phyloP scores from a whole-genome alignment of 2,888 invertebrate species.

The Exocentrus adspersus region DNA sequence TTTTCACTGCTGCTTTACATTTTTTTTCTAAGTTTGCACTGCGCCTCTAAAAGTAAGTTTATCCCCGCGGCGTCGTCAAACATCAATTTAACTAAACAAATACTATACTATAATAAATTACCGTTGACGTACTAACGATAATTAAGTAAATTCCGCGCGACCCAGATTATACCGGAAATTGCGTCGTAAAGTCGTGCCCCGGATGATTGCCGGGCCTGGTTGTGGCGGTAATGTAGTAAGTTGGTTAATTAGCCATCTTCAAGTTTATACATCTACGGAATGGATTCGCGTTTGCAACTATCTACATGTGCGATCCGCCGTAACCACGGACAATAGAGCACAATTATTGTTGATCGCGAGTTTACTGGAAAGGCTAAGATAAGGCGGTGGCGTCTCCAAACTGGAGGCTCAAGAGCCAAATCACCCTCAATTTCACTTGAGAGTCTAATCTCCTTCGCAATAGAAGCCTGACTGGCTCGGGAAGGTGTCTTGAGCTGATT shows the following conservation, averaged over 20 bases:
- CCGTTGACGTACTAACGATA: constrained; percentile 38
- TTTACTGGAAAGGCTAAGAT: constrained; percentile 50
- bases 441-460: constrained; percentile 46
- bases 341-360: constrained; percentile 53
- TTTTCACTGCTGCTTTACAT: neutral
- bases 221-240: constrained; percentile 35
- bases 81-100: constrained; percentile 34
- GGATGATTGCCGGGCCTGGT: constrained; percentile 38
- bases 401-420: constrained; percentile 48
- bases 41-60: constrained; percentile 27
- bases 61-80: constrained; percentile 28
- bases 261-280: constrained; percentile 39
- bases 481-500: too few species aligned
- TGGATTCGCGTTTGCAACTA: constrained; percentile 33
- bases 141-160: constrained; percentile 40
- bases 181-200: constrained; percentile 33
- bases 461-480: neutral
- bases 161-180: constrained; percentile 40
- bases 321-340: constrained; percentile 49
- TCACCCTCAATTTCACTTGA: constrained; percentile 49
- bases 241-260: constrained; percentile 43
- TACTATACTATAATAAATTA: constrained; percentile 39
- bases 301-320: constrained; percentile 50
- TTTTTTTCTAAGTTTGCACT: too few species aligned
- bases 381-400: constrained; percentile 51